Conservation (phyloP, 2,888 invertebrate genomes). For the Sinotaia quadrata region DNA sequence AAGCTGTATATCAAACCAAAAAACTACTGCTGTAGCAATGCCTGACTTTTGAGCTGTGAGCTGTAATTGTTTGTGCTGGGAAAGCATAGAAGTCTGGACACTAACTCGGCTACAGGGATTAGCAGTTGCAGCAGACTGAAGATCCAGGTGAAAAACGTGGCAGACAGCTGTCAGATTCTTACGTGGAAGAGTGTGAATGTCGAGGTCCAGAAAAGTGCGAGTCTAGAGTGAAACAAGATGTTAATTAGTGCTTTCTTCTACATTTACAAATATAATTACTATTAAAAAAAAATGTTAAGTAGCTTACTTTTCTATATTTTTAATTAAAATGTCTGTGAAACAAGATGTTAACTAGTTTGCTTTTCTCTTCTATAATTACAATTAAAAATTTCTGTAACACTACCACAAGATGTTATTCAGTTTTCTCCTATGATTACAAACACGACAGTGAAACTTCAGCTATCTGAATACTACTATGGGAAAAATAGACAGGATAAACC, state of each 20-base stretch:
- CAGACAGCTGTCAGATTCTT: conserved; percentile 10
- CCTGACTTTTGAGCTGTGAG: conserved; percentile 22
- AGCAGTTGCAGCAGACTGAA: conserved; percentile 1
- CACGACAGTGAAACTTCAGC: too few species aligned
- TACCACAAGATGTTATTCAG: too few species aligned
- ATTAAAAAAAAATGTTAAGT: too few species aligned
- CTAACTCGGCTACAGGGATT: not conserved
- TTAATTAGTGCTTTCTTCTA: conserved; percentile 52
- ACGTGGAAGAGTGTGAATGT: conserved; percentile 20
- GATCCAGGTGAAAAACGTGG: conserved; percentile 14
- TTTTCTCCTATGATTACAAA: too few species aligned
- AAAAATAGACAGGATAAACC: too few species aligned
- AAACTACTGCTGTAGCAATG: conserved; percentile 29
- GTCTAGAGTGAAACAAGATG: not conserved
- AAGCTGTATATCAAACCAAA: conserved; percentile 32
- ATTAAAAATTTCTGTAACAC: too few species aligned
- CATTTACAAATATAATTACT: not conserved
- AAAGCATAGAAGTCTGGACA: not conserved
- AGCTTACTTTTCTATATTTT: too few species aligned
- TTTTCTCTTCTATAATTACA: too few species aligned
- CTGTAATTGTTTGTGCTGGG: conserved; percentile 12
- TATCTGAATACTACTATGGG: too few species aligned
- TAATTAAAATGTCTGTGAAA: too few species aligned
- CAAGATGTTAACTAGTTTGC: too few species aligned
- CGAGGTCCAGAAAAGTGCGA: conserved; percentile 23